These are phyloP conservation scores for Campylomormyrus numenius DNA, from an alignment of 2,113 vertebrate genomes.

Conservation along the genomic window DNA sequence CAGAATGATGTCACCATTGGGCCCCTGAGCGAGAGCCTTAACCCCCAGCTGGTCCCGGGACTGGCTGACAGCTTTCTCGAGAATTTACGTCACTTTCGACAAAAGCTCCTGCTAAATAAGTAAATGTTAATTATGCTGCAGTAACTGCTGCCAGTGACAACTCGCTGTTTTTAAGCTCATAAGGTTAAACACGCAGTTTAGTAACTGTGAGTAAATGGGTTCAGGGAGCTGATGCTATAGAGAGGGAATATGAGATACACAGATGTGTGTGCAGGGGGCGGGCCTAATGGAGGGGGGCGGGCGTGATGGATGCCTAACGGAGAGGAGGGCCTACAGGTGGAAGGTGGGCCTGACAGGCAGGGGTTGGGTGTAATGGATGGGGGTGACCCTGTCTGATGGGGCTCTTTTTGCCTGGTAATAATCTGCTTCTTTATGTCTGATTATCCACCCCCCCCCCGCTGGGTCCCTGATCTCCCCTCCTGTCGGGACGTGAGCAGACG, in stretches of 20 bases:
- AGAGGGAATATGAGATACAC: background rate
- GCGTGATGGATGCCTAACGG: no score
- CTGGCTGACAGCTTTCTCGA: background rate
- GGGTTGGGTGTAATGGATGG: no score
- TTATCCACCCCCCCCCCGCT: background rate
- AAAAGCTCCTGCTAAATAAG: background rate
- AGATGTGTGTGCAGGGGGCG: background rate
- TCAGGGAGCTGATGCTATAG: background rate
- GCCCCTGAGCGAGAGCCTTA: background rate
- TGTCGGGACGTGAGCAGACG: background rate
- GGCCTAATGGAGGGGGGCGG: no score
- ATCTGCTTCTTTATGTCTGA: background rate
- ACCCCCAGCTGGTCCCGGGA: background rate
- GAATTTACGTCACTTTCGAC: background rate
- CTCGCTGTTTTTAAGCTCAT: background rate
- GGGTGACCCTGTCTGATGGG: no score
- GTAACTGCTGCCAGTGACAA: background rate
- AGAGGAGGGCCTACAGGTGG: no score
- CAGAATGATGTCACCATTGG: background rate
- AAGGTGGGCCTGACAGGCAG: no score
- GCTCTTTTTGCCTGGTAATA: constrained; percentile 14
- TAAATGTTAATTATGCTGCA: background rate
- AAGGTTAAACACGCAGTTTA: background rate
- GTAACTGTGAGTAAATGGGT: background rate
- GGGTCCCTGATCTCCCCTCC: background rate